These are phyloP conservation scores for Gadus macrocephalus DNA, from an alignment of 2,113 vertebrate species.

Conservation along the genomic window DNA sequence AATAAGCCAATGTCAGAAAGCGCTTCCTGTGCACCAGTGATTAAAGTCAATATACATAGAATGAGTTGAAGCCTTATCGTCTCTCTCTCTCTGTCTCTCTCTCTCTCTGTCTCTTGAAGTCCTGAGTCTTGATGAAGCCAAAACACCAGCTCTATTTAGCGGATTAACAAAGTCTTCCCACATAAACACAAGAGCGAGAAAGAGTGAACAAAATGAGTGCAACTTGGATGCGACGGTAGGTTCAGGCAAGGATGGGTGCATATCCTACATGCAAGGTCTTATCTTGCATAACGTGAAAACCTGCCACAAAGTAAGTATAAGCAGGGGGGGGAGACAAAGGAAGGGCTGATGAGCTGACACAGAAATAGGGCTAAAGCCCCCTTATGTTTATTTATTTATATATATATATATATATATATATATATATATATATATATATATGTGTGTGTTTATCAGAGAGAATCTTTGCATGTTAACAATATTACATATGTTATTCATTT, in stretches of 20 bases:
- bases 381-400: no score
- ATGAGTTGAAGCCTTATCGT: constrained; percentile 7
- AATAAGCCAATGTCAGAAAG: neutral
- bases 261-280: neutral
- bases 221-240: neutral
- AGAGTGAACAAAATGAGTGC: neutral
- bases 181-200: constrained; percentile 44
- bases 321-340: constrained; percentile 1
- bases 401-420: no score
- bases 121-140: constrained; percentile 40
- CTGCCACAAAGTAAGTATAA: neutral
- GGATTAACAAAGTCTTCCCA: constrained; percentile 43
- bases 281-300: neutral
- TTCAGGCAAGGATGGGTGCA: neutral
- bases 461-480: no score
- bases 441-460: constrained; percentile 1
- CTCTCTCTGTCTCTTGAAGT: constrained; percentile 35
- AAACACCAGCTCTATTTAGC: constrained; percentile 49
- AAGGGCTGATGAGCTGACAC: neutral
- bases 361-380: constrained; percentile 50
- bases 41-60: constrained; percentile 26
- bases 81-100: constrained; percentile 32
- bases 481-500: no score
- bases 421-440: no score
- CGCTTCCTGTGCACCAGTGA: constrained; percentile 21